Evolutionary conservation across 2,797 vertebrate species (phyloP).

Genomic region (Liparis tanakae): DNA sequence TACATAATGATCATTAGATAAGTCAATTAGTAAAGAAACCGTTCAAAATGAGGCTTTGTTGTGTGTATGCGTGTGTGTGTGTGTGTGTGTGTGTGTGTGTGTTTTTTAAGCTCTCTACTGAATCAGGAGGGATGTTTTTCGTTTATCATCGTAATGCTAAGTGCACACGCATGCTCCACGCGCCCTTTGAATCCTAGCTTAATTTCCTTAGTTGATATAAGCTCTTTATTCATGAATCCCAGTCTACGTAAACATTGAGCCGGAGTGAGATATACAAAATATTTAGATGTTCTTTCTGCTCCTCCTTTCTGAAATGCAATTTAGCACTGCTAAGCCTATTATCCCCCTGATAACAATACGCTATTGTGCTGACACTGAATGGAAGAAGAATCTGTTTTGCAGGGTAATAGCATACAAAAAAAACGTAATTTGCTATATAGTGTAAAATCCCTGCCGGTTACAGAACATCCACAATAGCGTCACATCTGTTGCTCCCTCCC

Average conservation of each 20-base stretch:
- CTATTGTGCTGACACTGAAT: constrained; percentile 42
- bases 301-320: constrained; percentile 28
- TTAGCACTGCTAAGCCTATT: constrained; percentile 32
- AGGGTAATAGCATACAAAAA: constrained; percentile 38
- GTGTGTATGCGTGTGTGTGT: too few relatives aligned
- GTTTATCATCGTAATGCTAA: constrained; percentile 31
- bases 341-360: constrained; percentile 52
- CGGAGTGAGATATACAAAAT: constrained; percentile 32
- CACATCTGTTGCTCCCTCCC: constrained; percentile 55
- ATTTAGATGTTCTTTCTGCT: constrained; percentile 41
- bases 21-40: neutral
- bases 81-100: neutral
- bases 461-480: constrained; percentile 29
- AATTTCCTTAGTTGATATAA: constrained; percentile 31
- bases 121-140: constrained; percentile 25
- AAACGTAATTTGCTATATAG: constrained; percentile 16
- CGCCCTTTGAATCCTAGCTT: constrained; percentile 37
- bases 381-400: constrained; percentile 35
- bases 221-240: constrained; percentile 34
- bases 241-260: constrained; percentile 25
- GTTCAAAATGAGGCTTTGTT: neutral
- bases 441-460: constrained; percentile 37
- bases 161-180: constrained; percentile 15
- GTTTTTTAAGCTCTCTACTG: constrained; percentile 9
- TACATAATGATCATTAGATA: neutral